Base-by-base conservation (phyloP, 1,140 invertebrate genomes). In the Cydia fagiglandana region DNA sequence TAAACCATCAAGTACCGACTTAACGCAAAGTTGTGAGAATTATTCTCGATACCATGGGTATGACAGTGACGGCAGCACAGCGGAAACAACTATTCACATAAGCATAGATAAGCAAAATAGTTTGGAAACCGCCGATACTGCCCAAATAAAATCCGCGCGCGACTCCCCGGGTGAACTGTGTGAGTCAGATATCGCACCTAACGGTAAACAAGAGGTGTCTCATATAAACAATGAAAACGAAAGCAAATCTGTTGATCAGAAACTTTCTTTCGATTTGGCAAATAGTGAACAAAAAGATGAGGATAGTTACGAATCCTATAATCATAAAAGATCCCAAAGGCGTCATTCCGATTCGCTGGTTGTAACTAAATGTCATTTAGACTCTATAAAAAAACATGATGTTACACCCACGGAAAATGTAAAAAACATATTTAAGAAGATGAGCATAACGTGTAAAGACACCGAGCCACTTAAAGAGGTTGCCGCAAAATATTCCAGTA, bases 11-110 rank as follows among this genome's bases (percentile, higher is more conserved):
- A 70, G 24, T 24, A 12, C 10, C 10, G 74, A 78, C 50, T 24
- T 77, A 64, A 73, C 73, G 38, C 73, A 79, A 78, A 81, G 78
- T 13, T 78, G 84, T 4, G 79, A 79, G 73, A 73, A 20, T n/a
- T 34, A 30, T 12, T 80, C 79, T 45, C 81, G 87, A 74, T 90
- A 88, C 77, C 86, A 91, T 77, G 91, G 89, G 24, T 92, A 93
- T 53, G 89, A 92, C 68, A 93, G 90, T 81, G 90, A 93, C 53
- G 86, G 86, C 50, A 93, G 90, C 75, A 84, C 88, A 75, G 89
- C 90, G 64, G 90, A 93, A 85, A 93, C 90, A 10, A 88, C 89
- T 56, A 88, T 93, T 74, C 84, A 91, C 38, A 79, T 88, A 20
- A 87, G 78, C 76, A 78, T 83, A 73, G 84, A 89, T 20, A 87